Percentiles rank a stretch among this genome's conserved stretches.
phyloP scores from a whole-genome alignment of 1,140 invertebrate genomes.

The Hyles vespertilio region DNA sequence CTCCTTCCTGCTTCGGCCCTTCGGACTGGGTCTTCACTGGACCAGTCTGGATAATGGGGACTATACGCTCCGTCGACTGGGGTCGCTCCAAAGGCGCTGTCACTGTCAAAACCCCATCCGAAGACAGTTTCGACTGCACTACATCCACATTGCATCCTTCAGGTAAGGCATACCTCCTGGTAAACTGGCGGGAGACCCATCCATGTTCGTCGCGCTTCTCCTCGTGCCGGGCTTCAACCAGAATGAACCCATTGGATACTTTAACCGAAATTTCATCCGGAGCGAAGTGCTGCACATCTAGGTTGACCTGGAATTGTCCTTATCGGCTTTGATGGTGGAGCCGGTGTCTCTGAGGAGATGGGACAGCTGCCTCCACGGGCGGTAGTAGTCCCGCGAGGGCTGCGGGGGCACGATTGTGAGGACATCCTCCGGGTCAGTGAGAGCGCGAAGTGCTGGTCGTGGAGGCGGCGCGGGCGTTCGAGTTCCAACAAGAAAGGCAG shows the following conservation, averaged over 20 bases:
- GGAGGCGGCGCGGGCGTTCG: conserved; percentile 77
- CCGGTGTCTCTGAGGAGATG: conserved; percentile 79
- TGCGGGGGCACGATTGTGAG: conserved; percentile 70
- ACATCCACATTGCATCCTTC: conserved; percentile 79
- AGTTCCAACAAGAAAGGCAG: conserved; percentile 55
- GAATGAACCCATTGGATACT: conserved; percentile 80
- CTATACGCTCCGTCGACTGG: conserved; percentile 71
- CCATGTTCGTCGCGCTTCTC: conserved; percentile 84
- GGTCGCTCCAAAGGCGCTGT: conserved; percentile 76
- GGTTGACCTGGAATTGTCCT: conserved; percentile 77
- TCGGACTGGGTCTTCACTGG: conserved; percentile 38
- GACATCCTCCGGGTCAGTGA: conserved; percentile 82
- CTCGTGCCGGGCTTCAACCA: conserved; percentile 83
- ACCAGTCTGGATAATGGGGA: conserved; percentile 79
- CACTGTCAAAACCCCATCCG: conserved; percentile 83
- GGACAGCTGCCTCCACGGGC: conserved; percentile 78
- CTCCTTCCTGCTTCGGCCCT: conserved; percentile 1
- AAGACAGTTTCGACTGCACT: conserved; percentile 80
- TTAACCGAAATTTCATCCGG: conserved; percentile 89
- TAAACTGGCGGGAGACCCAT: conserved; percentile 82
- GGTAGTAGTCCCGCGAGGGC: conserved; percentile 71
- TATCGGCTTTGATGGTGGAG: conserved; percentile 79
- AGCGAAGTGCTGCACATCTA: conserved; percentile 89
- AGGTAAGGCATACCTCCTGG: conserved; percentile 80
- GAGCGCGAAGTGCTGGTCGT: conserved; percentile 85